Evolutionary conservation across 2,888 invertebrate species (phyloP), one percentile per base, ranked within the genome.

Genomic region (Lasioglossum villosulum): DNA sequence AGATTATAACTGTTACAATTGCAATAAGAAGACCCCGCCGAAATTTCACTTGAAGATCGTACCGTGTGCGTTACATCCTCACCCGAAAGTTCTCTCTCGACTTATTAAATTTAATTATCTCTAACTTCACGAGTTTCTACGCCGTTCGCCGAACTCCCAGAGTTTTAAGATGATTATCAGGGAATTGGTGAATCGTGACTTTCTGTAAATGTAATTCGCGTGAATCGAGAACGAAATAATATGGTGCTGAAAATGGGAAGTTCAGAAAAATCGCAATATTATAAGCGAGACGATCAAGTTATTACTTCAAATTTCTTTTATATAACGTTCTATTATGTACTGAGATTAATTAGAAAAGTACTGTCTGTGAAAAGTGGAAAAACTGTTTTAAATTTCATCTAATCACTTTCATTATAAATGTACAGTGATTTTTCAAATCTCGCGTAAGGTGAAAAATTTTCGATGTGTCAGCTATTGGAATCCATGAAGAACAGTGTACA

Each of bases 91-190:
- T 87, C 78, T 48, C 78, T 68, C 45, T 23, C 8, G 83, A 83
- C 87, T 87, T 87, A 83, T 87, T 83, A 87, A 87, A 87, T 81
- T 73, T 77, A 84, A 87, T 87, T 84, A 84, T 79, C 81, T 27
- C 78, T 63, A 87, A 87, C 84, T 87, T 74, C 71, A 19, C 75
- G 78, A 76, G 66, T 79, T 74, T 77, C 81, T 30, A 42, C 70
- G 42, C 63, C 52, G 72, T 80, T 80, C 80, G 10, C 72, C 23
- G 59, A 78, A 78, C 78, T 76, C 37, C 14, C 37, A 12, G 48
- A 75, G 74, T 78, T 86, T 86, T 73, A 63, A 70, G 70, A 73
- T 48, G 74, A 80, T 83, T 80, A 56, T 71, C 34, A 19, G 23
- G 37, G 66, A 80, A 83, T 78, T 75, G 52, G 42, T 23, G 16